Base-by-base conservation (phyloP, 1,140 invertebrate species). In the Batillaria attramentaria region DNA sequence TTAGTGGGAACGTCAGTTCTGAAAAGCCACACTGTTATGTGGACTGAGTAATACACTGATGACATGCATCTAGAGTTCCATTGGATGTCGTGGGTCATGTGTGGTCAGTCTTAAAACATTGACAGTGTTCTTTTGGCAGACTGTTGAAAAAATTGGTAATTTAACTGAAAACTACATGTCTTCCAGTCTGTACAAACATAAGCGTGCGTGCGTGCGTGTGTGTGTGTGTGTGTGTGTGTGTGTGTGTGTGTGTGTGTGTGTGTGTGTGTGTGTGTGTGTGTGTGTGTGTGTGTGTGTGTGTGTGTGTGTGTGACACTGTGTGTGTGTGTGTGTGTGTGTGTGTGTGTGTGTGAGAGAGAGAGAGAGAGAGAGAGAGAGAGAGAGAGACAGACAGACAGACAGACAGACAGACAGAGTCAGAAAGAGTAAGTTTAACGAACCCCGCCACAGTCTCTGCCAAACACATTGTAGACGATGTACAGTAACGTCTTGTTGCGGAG, bases 181-280 rank as follows among this genome's bases (percentile, higher is more conserved):
- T 13, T n/a, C 8, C 24, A 60, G 24, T 31, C 24, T 60, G 57
- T 60, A 6, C 31, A 6, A 60, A 5, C 31, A 8, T 60, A n/a
- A n/a, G 31, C 57, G 6, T n/a, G 62, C 18, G 62, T 66, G 62
- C 37, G 31, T 28, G 31, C 18, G 62, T 66, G 62, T 66, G 62
- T 35, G 28, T 33, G 62, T 66, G 62, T 35, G 31, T 66, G 62
- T 66, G 31, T 28, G n/a, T 66, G 62, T 66, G 62, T 28, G 28
- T 66, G 62, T 66, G 28, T 33, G 62, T 66, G 20, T 66, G n/a
- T 33, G 62, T 66, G 62, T 35, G n/a, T 6, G 62, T 66, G 62
- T 66, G n/a, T 0, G 62, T 66, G 62, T 66, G 62, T 35, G 28
- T 10, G n/a, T 35, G 62, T 20, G 5, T 4, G 62, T 35, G 31